These are phyloP conservation scores for Scomber colias DNA, from an alignment of 2,113 vertebrate species.

Conservation along the genomic window DNA sequence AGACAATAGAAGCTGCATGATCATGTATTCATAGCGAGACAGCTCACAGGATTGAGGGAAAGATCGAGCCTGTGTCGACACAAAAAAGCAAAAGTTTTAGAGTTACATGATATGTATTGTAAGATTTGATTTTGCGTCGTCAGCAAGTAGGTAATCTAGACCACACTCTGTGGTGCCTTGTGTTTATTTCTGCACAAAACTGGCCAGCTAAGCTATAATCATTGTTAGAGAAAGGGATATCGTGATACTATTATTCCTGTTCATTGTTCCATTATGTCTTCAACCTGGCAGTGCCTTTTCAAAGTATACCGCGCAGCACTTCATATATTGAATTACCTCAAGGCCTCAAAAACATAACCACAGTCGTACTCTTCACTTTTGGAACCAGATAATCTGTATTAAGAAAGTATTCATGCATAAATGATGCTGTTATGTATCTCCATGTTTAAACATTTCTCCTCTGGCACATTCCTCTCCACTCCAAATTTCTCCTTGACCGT, in stretches of 20 bases:
- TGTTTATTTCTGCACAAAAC: conserved; percentile 63
- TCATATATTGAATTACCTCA: conserved; percentile 30
- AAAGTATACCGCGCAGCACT: neutral
- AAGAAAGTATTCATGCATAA: conserved; percentile 21
- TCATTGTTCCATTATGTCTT: conserved; percentile 65
- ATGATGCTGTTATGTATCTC: conserved; percentile 19
- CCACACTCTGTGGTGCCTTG: conserved; percentile 51
- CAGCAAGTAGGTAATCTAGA: conserved; percentile 64
- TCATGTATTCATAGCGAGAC: neutral
- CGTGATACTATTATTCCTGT: conserved; percentile 56
- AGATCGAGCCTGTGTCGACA: conserved; percentile 17
- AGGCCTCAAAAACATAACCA: conserved; percentile 20
- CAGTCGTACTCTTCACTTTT: conserved; percentile 15
- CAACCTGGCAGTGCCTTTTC: conserved; percentile 44
- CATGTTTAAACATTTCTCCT: neutral
- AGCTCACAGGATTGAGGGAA: neutral
- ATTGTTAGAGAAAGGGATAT: conserved; percentile 59
- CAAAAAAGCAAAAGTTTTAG: conserved; percentile 8
- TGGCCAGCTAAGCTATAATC: conserved; percentile 71
- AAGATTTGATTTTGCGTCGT: conserved; percentile 58
- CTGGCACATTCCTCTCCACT: conserved; percentile 7
- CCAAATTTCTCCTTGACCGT: conserved; percentile 6
- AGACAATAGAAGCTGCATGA: neutral
- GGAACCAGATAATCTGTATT: neutral
- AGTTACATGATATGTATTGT: conserved; percentile 52